Conservation (phyloP, 2,113 vertebrate species). For the Typhlomys cinereus region DNA sequence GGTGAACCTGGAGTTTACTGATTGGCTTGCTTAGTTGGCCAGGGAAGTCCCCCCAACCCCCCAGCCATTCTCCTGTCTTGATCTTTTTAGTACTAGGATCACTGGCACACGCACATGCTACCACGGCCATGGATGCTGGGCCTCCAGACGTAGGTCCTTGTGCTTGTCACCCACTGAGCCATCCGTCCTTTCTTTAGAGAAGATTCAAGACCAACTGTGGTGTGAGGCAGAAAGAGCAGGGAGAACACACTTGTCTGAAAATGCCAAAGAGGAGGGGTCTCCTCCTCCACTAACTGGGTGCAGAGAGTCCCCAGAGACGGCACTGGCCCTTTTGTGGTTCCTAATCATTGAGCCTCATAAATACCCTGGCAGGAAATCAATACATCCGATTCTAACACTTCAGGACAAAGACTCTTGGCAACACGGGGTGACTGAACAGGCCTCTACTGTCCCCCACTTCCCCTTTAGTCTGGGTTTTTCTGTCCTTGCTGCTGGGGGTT, state of each 20-base stretch:
- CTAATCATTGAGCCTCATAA: not conserved
- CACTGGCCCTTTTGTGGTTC: not conserved
- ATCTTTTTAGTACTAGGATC: no score
- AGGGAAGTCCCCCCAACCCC: no score
- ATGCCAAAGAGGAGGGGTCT: not conserved
- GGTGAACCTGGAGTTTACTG: no score
- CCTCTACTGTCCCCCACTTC: not conserved
- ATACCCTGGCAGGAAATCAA: not conserved
- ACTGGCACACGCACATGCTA: no score
- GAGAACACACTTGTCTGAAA: not conserved
- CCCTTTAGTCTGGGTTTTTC: not conserved
- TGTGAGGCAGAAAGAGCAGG: not conserved
- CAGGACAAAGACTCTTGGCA: not conserved
- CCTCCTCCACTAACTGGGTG: not conserved
- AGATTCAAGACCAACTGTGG: not conserved
- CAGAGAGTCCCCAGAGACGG: not conserved
- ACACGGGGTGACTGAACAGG: not conserved
- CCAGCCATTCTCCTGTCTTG: no score
- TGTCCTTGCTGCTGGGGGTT: not conserved
- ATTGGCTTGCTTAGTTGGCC: no score
- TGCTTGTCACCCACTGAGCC: no score
- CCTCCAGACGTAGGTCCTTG: no score
- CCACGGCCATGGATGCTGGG: no score
- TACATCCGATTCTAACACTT: not conserved
- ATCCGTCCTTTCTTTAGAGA: not conserved